phyloP scores from a whole-genome alignment of 2,888 invertebrate genomes.

The Melanophora roralis region DNA sequence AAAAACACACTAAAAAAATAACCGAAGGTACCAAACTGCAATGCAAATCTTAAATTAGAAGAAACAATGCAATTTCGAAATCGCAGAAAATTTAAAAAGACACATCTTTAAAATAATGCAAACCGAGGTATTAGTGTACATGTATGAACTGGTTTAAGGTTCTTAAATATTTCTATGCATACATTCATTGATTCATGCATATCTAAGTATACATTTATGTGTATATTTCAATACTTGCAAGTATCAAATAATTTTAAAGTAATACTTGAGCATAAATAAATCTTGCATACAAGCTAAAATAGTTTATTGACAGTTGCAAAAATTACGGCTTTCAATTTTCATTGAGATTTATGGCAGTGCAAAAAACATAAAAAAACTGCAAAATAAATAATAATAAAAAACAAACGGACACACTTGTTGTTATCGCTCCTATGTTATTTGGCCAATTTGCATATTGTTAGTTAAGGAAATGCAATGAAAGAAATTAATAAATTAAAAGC shows the following conservation, averaged over 20 bases:
- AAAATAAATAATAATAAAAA: slow-evolving; percentile 1
- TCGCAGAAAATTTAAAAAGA: no score
- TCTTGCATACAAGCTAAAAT: slow-evolving; percentile 46
- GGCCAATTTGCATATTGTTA: slow-evolving; percentile 51
- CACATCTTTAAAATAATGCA: no score
- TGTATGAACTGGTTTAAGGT: background rate
- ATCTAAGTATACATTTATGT: background rate
- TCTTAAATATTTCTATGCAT: background rate
- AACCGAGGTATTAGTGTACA: no score
- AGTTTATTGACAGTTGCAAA: slow-evolving; percentile 59
- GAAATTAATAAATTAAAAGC: slow-evolving; percentile 1
- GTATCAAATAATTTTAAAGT: slow-evolving; percentile 27
- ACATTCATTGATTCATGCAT: background rate
- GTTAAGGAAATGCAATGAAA: slow-evolving; percentile 1
- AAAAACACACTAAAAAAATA: no score
- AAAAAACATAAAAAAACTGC: background rate
- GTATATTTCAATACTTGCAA: background rate
- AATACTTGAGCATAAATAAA: slow-evolving; percentile 28
- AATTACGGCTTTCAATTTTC: slow-evolving; percentile 60
- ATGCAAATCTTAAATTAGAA: no score
- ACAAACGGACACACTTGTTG: slow-evolving; percentile 52
- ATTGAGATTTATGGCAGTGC: slow-evolving; percentile 57
- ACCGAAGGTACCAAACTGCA: no score
- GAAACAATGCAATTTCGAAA: no score
- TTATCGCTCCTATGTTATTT: slow-evolving; percentile 17